phyloP scores from a whole-genome alignment of 1,140 invertebrate genomes.

The Drosophila watanabei region DNA sequence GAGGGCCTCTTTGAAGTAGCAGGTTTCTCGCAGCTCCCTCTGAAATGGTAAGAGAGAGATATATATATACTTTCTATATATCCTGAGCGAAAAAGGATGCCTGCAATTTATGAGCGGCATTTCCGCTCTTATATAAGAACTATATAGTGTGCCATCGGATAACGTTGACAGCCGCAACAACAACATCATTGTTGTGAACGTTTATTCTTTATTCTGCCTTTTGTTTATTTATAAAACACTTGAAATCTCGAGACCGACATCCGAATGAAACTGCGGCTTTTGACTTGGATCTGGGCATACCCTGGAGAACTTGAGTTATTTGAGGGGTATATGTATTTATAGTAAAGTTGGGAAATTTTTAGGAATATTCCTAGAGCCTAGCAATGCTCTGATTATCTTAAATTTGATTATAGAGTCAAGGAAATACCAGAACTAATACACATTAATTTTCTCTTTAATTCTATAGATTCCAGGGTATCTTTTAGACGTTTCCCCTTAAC shows the following conservation, averaged over 20 bases:
- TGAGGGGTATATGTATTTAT: background rate
- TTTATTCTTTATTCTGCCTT: constrained; percentile 32
- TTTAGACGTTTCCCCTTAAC: accelerated
- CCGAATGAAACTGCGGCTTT: constrained; percentile 74
- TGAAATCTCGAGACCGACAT: constrained; percentile 67
- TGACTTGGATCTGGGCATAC: constrained; percentile 35
- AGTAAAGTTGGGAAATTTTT: background rate
- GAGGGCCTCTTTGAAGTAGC: constrained; percentile 85
- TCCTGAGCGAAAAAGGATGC: background rate
- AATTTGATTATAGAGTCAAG: background rate
- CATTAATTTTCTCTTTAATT: background rate
- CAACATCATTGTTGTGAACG: constrained; percentile 37
- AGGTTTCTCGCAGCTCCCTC: constrained; percentile 84
- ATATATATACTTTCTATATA: constrained; percentile 7
- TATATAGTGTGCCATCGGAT: constrained; percentile 29
- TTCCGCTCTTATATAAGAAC: constrained; percentile 44
- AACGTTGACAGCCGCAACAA: constrained; percentile 42
- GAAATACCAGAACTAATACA: background rate
- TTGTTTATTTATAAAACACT: constrained; percentile 82
- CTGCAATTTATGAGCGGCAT: constrained; percentile 77
- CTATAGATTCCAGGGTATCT: constrained; percentile 2
- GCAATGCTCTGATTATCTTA: background rate
- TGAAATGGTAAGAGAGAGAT: constrained; percentile 54
- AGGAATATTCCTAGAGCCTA: background rate
- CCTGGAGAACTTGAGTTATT: background rate